Conservation (phyloP, 2,888 invertebrate genomes). For the Ochropleura plecta region DNA sequence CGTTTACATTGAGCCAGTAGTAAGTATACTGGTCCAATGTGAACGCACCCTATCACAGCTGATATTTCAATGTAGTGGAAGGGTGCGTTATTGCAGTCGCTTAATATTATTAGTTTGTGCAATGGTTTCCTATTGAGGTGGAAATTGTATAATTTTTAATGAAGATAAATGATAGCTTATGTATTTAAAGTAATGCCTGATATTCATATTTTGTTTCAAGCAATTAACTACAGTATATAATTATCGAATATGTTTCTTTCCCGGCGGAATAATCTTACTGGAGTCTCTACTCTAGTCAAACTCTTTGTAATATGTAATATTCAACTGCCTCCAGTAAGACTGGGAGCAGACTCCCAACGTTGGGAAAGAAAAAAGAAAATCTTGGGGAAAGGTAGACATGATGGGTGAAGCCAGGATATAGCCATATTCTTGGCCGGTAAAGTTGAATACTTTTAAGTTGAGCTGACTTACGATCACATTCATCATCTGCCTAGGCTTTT, state of each 20-base stretch:
- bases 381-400: background rate
- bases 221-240: background rate
- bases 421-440: too few species aligned
- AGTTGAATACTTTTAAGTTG: background rate
- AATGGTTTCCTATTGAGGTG: conserved; percentile 30
- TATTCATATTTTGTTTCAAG: background rate
- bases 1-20: too few species aligned
- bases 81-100: conserved; percentile 56
- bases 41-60: conserved; percentile 33
- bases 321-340: background rate
- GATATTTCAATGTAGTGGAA: conserved; percentile 50
- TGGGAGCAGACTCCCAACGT: background rate
- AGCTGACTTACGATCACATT: background rate
- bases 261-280: background rate
- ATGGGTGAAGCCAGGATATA: background rate
- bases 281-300: background rate
- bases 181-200: background rate
- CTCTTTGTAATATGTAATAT: background rate
- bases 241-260: background rate
- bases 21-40: background rate
- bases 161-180: conserved; percentile 33
- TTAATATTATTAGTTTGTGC: conserved; percentile 60
- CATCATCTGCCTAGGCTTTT: too few species aligned
- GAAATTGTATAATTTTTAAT: conserved; percentile 20
- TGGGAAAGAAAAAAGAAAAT: too few species aligned